Conservation (phyloP, 2,888 invertebrate species). For the Blera fallax region DNA sequence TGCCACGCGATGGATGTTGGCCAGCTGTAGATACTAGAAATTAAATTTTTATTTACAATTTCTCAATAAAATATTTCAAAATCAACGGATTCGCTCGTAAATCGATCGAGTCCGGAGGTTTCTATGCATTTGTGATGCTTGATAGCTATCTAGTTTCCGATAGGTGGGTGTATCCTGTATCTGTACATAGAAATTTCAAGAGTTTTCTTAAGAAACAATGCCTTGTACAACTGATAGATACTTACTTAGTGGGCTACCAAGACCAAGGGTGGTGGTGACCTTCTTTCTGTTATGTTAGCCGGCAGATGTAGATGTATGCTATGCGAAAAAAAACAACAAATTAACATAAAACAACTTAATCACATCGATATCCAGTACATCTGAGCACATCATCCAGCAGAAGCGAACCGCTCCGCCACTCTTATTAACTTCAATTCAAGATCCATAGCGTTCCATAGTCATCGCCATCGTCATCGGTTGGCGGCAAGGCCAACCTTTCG, state of each 20-base stretch:
- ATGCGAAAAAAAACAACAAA: constrained; percentile 27
- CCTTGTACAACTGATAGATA: background rate
- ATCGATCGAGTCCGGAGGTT: background rate
- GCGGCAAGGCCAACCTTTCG: constrained; percentile 64
- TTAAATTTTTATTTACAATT: constrained; percentile 4
- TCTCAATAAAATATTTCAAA: constrained; percentile 1
- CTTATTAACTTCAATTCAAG: constrained; percentile 41
- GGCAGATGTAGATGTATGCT: constrained; percentile 5
- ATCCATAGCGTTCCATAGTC: constrained; percentile 20
- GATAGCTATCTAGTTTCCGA: constrained; percentile 61
- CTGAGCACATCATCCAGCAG: constrained; percentile 29
- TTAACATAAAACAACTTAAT: constrained; percentile 70
- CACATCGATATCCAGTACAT: constrained; percentile 48
- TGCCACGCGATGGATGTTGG: background rate
- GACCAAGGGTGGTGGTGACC: constrained; percentile 35
- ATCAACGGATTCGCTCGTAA: constrained; percentile 12
- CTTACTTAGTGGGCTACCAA: background rate
- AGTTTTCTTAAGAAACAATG: background rate
- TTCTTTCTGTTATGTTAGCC: constrained; percentile 14
- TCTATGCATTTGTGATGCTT: constrained; percentile 41
- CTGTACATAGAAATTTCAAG: background rate
- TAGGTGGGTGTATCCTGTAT: background rate
- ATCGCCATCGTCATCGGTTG: background rate
- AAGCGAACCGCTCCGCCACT: background rate
- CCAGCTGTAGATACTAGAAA: background rate